Conservation (phyloP, 2,113 vertebrate species). For the Anhinga rufa region DNA sequence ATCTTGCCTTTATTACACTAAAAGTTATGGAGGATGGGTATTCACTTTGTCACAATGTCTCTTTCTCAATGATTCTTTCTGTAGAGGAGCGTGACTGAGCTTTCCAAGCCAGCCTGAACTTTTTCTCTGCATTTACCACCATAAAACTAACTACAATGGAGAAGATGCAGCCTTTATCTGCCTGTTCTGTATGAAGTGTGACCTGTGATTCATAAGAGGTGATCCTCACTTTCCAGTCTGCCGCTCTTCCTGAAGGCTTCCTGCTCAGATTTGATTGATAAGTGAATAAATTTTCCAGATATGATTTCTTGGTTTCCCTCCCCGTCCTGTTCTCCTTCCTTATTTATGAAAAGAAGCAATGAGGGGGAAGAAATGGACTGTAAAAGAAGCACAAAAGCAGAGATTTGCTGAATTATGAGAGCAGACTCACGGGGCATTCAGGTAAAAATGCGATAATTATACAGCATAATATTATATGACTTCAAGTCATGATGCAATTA, state of each 20-base stretch:
- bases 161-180: background rate
- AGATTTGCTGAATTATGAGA: background rate
- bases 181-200: background rate
- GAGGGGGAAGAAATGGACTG: background rate
- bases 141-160: background rate
- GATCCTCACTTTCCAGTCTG: background rate
- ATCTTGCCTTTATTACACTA: background rate
- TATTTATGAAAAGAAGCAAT: background rate
- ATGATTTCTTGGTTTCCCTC: background rate
- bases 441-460: background rate
- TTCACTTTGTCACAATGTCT: background rate
- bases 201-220: background rate
- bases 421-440: background rate
- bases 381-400: background rate
- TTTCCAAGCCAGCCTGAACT: background rate
- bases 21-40: background rate
- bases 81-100: background rate
- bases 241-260: background rate
- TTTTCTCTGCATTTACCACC: background rate
- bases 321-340: background rate
- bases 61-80: background rate
- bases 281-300: slow-evolving; percentile 10
- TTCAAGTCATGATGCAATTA: background rate
- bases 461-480: background rate
- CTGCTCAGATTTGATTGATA: background rate